Evolutionary conservation across 2,888 invertebrate genomes (phyloP).

Genomic region (Deroplatys truncata): DNA sequence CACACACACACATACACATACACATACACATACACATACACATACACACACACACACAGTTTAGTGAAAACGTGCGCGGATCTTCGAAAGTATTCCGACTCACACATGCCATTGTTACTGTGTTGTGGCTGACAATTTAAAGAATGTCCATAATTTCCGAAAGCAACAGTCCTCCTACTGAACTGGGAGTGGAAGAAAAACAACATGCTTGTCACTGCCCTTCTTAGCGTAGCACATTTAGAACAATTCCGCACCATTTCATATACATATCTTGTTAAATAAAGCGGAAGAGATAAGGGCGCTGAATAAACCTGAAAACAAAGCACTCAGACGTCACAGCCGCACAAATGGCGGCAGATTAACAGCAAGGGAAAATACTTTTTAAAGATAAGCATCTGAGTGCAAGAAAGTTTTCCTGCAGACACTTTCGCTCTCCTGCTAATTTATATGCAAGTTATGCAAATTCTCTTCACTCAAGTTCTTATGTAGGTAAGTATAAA

Average conservation of each 20-base stretch:
- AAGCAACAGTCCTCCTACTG: too few species aligned
- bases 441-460: neutral
- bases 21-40: too few species aligned
- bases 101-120: too few species aligned
- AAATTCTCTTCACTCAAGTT: neutral
- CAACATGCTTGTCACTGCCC: too few species aligned
- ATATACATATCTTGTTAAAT: neutral
- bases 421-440: neutral
- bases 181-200: too few species aligned
- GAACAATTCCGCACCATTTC: neutral
- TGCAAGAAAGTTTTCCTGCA: neutral
- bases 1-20: too few species aligned
- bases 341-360: neutral
- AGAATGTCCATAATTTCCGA: too few species aligned
- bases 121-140: too few species aligned
- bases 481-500: neutral
- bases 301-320: neutral
- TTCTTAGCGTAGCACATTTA: neutral
- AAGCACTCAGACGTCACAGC: neutral
- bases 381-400: neutral
- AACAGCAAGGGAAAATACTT: neutral
- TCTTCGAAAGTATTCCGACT: too few species aligned
- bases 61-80: too few species aligned
- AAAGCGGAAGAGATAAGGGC: neutral
- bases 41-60: too few species aligned